phyloP scores from a whole-genome alignment of 2,113 vertebrate genomes.

The Diadophis punctatus region DNA sequence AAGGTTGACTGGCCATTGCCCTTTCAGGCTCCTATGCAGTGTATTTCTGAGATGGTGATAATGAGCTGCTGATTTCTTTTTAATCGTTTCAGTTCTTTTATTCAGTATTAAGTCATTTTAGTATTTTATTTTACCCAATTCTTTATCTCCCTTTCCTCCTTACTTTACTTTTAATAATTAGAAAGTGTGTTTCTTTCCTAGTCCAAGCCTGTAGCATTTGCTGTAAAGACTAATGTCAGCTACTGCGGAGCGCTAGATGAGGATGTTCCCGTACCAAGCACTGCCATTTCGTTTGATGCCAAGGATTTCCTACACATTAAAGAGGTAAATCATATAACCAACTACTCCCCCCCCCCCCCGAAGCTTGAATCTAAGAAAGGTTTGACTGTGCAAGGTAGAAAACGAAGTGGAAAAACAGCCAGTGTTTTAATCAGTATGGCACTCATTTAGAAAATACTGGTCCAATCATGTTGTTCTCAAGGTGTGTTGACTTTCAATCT shows the following conservation, averaged over 20 bases:
- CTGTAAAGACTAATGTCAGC: slow-evolving; percentile 94
- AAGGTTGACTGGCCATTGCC: not conserved
- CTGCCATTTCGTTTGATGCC: slow-evolving; percentile 92
- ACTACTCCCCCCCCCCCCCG: not conserved
- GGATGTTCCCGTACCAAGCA: slow-evolving; percentile 93
- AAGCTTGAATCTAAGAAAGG: not conserved
- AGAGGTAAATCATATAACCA: slow-evolving; percentile 76
- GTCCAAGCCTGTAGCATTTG: slow-evolving; percentile 94
- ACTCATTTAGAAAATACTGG: not conserved
- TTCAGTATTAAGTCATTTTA: not conserved
- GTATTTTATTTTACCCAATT: not conserved
- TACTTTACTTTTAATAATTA: not conserved
- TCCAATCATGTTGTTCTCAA: not conserved
- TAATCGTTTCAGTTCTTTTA: not conserved
- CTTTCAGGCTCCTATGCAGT: not conserved
- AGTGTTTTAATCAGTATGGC: not conserved
- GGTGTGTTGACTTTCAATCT: not conserved
- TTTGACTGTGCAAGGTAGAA: slow-evolving; percentile 16
- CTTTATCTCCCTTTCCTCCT: not conserved
- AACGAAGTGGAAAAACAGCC: slow-evolving; percentile 12
- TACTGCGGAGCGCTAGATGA: slow-evolving; percentile 95
- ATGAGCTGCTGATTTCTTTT: not conserved
- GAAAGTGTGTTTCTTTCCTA: slow-evolving; percentile 55
- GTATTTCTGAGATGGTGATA: not conserved
- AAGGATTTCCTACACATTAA: slow-evolving; percentile 99